A percentile compares a stretch with the other conserved stretches of the same genome.
Evolutionary conservation across 2,888 invertebrate genomes (phyloP).

Genomic region (Oligia latruncula): DNA sequence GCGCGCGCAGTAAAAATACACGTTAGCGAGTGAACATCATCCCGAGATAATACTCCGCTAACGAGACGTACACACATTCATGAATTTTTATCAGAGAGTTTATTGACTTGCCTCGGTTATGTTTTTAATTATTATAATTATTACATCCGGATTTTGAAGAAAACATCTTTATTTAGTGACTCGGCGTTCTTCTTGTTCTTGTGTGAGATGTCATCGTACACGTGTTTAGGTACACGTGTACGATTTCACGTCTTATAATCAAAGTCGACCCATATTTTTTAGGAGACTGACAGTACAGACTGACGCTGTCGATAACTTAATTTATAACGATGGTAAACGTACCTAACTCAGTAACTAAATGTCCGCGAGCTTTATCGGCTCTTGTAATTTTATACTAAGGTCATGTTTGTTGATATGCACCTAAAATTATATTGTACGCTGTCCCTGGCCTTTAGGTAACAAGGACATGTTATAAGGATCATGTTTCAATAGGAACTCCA

Average conservation of each 20-base stretch:
- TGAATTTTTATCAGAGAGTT: conserved; percentile 75
- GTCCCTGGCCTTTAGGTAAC: conserved; percentile 56
- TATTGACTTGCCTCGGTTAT: conserved; percentile 66
- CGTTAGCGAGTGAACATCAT: conserved; percentile 76
- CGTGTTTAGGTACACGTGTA: neutral
- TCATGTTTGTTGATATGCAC: conserved; percentile 57
- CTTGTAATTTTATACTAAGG: conserved; percentile 59
- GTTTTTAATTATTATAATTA: conserved; percentile 20
- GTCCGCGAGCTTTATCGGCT: conserved; percentile 35
- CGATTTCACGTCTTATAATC: neutral
- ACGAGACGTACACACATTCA: conserved; percentile 71
- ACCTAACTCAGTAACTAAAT: conserved; percentile 18
- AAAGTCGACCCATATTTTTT: neutral
- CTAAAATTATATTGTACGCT: conserved; percentile 39
- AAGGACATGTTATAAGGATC: conserved; percentile 27
- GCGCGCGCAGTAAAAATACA: conserved; percentile 77
- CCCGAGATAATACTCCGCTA: conserved; percentile 78
- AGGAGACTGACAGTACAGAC: neutral
- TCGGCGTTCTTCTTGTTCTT: neutral
- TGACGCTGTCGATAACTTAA: neutral
- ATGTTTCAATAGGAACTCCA: conserved; percentile 7
- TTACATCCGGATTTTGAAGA: conserved; percentile 3
- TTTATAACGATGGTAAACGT: conserved; percentile 2
- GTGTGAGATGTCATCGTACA: neutral
- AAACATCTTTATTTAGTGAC: neutral